Conservation (phyloP, 2,113 vertebrate species). For the Gallinago paraguaiae region DNA sequence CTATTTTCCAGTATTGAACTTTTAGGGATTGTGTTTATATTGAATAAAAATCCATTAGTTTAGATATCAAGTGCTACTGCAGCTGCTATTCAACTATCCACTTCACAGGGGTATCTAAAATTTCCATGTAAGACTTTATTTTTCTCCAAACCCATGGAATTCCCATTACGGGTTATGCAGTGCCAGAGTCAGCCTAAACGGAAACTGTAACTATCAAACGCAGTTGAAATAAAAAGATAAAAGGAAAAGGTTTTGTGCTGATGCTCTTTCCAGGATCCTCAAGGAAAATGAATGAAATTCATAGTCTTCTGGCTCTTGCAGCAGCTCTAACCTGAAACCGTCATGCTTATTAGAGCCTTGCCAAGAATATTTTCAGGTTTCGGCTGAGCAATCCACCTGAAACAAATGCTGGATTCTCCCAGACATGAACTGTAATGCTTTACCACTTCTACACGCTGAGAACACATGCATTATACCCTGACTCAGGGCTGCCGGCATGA, state of each 20-base stretch:
- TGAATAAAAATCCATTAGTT: constrained; percentile 9
- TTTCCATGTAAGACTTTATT: neutral
- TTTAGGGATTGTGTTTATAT: neutral
- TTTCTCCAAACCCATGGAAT: neutral
- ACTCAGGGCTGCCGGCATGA: neutral
- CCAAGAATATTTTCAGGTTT: neutral
- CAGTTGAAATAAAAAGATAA: neutral
- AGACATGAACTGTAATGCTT: neutral
- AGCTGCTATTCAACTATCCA: neutral
- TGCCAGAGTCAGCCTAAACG: neutral
- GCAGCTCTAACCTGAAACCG: neutral
- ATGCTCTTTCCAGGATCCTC: neutral
- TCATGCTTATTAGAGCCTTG: neutral
- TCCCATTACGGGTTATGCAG: neutral
- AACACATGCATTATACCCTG: neutral
- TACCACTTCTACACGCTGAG: neutral
- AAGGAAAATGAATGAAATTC: constrained; percentile 31
- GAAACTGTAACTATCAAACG: constrained; percentile 3
- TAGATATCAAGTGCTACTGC: neutral
- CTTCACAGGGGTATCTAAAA: neutral
- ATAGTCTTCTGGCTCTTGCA: neutral
- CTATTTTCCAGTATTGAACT: neutral
- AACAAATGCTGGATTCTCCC: neutral
- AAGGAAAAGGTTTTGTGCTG: neutral
- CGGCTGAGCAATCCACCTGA: neutral